Conservation (phyloP, 35 echinoderm and acorn worm genomes). For the Amphiura filiformis region DNA sequence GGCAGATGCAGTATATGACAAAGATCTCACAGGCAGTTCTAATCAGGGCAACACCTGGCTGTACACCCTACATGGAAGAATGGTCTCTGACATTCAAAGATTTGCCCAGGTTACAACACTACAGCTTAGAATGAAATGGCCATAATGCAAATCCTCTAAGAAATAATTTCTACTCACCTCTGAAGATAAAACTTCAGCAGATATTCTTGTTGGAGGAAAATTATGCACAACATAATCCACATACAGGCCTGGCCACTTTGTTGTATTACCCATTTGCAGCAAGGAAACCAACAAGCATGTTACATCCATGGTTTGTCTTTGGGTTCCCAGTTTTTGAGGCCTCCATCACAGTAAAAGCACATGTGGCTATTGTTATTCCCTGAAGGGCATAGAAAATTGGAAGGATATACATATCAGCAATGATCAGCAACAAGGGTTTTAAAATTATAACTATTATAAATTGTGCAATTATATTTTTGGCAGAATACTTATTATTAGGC, state of each 20-base stretch:
- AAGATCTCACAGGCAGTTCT: too few relatives aligned
- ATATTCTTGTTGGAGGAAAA: conserved; percentile 15
- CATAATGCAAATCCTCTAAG: too few relatives aligned
- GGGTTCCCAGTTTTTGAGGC: conserved; percentile 81
- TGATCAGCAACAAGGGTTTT: neutral
- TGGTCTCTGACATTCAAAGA: too few relatives aligned
- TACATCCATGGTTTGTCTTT: conserved; percentile 77
- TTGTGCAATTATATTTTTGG: too few relatives aligned
- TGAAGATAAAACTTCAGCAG: neutral
- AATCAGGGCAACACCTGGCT: too few relatives aligned
- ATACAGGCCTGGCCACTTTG: conserved; percentile 75
- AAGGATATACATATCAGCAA: too few relatives aligned
- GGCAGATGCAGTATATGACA: too few relatives aligned
- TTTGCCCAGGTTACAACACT: too few relatives aligned
- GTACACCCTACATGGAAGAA: too few relatives aligned
- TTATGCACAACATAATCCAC: conserved; percentile 53
- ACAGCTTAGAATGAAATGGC: too few relatives aligned
- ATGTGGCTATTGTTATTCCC: conserved; percentile 72
- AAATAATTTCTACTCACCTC: too few relatives aligned
- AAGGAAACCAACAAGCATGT: conserved; percentile 85
- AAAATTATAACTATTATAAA: neutral
- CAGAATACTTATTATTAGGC: too few relatives aligned
- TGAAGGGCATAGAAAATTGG: neutral
- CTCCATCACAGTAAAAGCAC: conserved; percentile 90
- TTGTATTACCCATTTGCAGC: conserved; percentile 77